phyloP scores from a whole-genome alignment of 2,797 vertebrate genomes.

The Picus viridis region DNA sequence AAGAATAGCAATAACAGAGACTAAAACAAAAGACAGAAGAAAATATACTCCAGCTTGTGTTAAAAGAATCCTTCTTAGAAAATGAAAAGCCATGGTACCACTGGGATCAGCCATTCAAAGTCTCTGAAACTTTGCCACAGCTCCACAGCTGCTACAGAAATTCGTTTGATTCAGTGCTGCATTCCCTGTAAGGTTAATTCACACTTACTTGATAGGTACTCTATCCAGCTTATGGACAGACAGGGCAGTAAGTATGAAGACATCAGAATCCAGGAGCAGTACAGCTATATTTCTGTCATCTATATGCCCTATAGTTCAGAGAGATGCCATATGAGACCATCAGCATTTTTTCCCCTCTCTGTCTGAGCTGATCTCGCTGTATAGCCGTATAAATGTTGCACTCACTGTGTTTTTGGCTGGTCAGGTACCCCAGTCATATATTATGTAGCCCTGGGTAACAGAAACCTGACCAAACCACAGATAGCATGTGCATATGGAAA shows the following conservation, averaged over 20 bases:
- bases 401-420: background rate
- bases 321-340: background rate
- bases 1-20: constrained; percentile 19
- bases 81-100: background rate
- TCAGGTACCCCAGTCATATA: background rate
- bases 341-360: background rate
- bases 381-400: background rate
- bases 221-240: constrained; percentile 1
- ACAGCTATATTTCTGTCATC: background rate
- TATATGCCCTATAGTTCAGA: background rate
- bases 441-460: background rate
- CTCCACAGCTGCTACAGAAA: constrained; percentile 37
- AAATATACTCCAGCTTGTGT: background rate
- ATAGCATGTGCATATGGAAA: background rate
- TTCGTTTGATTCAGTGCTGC: background rate
- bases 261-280: background rate
- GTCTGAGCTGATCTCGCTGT: background rate
- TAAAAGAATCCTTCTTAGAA: constrained; percentile 35
- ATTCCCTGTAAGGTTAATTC: constrained; percentile 30
- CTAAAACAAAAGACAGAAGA: constrained; percentile 45
- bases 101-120: background rate
- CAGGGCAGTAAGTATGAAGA: background rate
- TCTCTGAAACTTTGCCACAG: constrained; percentile 21
- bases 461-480: background rate
- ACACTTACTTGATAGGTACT: background rate